phyloP scores from a whole-genome alignment of 2,888 invertebrate species.

The Ceriagrion tenellum region DNA sequence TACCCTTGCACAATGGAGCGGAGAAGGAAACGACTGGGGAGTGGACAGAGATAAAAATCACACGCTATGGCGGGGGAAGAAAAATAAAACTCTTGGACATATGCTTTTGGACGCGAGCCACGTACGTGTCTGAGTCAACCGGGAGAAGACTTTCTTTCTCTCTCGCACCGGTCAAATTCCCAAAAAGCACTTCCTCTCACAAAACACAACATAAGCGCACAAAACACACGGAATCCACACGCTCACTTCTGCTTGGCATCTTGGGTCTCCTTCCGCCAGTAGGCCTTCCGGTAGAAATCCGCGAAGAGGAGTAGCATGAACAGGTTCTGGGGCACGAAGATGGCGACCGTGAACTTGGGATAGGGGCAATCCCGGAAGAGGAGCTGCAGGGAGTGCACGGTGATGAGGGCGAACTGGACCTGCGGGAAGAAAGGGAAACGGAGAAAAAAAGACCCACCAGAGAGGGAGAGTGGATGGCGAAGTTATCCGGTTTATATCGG shows the following conservation, averaged over 20 bases:
- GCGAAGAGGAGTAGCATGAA: constrained; percentile 84
- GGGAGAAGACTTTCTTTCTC: not conserved
- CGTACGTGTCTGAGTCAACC: not conserved
- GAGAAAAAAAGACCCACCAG: too few species aligned
- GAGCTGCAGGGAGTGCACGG: constrained; percentile 80
- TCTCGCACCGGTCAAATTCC: not conserved
- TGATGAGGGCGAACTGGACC: constrained; percentile 83
- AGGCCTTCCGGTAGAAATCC: constrained; percentile 85
- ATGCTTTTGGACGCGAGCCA: not conserved
- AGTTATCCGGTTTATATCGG: not conserved
- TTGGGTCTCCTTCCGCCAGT: constrained; percentile 76
- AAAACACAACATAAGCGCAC: not conserved
- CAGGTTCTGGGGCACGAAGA: constrained; percentile 83
- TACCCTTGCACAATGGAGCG: too few species aligned
- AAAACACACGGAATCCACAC: not conserved
- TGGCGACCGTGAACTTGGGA: constrained; percentile 80
- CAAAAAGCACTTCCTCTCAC: too few species aligned
- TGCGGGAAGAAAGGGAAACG: constrained; percentile 76
- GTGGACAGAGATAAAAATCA: too few species aligned
- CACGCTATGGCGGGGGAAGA: not conserved
- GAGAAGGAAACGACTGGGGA: too few species aligned
- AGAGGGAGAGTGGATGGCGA: not conserved
- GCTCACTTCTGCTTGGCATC: not conserved
- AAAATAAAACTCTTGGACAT: not conserved
- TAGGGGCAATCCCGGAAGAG: constrained; percentile 81